Evolutionary conservation across 2,888 invertebrate species (phyloP), one percentile per base, ranked within the genome.

Genomic region (Plusia festucae): DNA sequence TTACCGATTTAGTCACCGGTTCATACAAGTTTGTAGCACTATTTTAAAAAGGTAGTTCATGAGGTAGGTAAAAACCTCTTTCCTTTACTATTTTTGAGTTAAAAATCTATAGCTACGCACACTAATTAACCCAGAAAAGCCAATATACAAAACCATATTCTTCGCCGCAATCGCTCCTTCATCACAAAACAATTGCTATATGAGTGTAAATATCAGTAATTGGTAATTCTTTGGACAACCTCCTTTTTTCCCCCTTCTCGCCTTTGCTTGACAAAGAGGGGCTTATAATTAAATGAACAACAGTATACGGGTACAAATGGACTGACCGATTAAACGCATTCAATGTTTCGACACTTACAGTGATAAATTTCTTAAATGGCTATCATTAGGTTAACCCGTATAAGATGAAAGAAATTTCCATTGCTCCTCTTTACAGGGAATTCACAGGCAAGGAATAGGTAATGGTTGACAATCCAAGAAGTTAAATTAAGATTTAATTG

Each of bases 261-360:
- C 61, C 57, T 55, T 68, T 55, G 68, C 69, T 75, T 70, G 69
- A 65, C 76, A 74, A 72, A 72, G 78, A 81, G 86, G 84, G 86
- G 74, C 83, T 77, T 69, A 78, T 87, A 88, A 88, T 87, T 88
- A 88, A 88, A 86, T 87, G 82, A 87, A 79, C 79, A 81, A 70
- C 79, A 81, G 70, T 75, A 88, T 88, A 87, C 83, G 87, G 86
- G 87, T 76, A 66, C 70, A 64, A 78, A 73, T 70, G 64, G 71
- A 65, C 70, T 68, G 76, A 70, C 76, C 72, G 79, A 80, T 82
- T 81, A 76, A 78, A 84, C 58, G 60, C 51, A 51, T 51, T 20
- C 57, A 54, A 65, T 51, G 60, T 68, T 65, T 65, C 70, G 62
- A 78, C 73, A 70, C 65, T 70, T 68, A 60, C 51, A 49, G 54